Evolutionary conservation across 2,113 vertebrate species (phyloP), one percentile per base, ranked within the genome.

Genomic region (Myxocyprinus asiaticus): DNA sequence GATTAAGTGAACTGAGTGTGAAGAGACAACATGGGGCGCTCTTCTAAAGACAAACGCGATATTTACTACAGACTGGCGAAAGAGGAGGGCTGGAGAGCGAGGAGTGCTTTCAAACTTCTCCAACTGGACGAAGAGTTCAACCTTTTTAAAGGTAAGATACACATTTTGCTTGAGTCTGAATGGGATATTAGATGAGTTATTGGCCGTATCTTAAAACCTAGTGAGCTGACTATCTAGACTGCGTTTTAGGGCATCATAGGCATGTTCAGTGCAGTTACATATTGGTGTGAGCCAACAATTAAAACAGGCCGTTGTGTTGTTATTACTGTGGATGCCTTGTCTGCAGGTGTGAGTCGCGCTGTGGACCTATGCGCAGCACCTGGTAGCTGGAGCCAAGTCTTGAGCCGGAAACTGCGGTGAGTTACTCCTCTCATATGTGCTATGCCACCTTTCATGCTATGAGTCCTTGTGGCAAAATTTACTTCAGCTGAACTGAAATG

Each of bases 1-100:
- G 76, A 65, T 11, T 61, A 43, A 58, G 51, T 33, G 33, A 55
- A 5, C n/a, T n/a, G n/a, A n/a, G n/a, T n/a, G 10, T 45, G 43
- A 63, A 61, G 56, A 33, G 43, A 42, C 67, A 89, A 65, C 56
- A 97, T 96, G 96, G 96, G 96, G 22, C 94, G 96, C 43, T 96
- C 95, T 0, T 97, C 96, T 1, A 97, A 97, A 89, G 96, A 97
- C 87, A 97, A 97, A 77, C 88, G 95, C 5, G 96, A 97, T 81
- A 95, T 97, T 70, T 97, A 97, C 77, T 97, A 97, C 87, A 94
- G 95, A 15, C 88, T 96, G 82, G 96, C 95, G 76, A 97, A 97
- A 82, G 95, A 97, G 85, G 94, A 95, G 76, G 96, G 95, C 48
- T 97, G 96, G 96, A 90, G 95, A 67, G 96, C 95, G 4, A 92